phyloP scores from a whole-genome alignment of 2,797 vertebrate species.

The Mastacembelus armatus region DNA sequence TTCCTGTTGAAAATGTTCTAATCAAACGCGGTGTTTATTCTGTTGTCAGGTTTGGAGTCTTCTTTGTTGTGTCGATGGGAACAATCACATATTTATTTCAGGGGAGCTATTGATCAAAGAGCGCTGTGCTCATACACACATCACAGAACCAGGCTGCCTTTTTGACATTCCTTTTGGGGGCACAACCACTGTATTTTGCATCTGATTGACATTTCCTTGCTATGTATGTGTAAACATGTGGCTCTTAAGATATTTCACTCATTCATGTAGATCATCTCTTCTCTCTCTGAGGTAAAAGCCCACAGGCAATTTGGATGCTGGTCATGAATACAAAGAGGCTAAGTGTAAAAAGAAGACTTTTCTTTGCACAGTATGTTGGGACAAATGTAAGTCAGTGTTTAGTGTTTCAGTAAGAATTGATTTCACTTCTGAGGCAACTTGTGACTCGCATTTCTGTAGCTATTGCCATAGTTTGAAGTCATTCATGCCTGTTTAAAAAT shows the following conservation, averaged over 20 bases:
- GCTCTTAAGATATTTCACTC: conserved; percentile 73
- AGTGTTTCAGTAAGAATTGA: conserved; percentile 42
- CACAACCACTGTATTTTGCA: conserved; percentile 75
- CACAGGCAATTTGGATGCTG: conserved; percentile 26
- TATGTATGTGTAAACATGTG: conserved; percentile 74
- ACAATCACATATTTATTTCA: conserved; percentile 63
- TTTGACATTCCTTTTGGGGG: conserved; percentile 75
- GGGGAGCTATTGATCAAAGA: conserved; percentile 71
- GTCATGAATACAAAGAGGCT: conserved; percentile 57
- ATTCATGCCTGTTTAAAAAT: conserved; percentile 35
- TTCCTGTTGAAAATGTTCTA: conserved; percentile 10
- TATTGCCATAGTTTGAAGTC: conserved; percentile 13
- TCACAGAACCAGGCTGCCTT: conserved; percentile 34
- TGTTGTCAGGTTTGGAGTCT: conserved; percentile 26
- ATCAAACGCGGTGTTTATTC: conserved; percentile 10
- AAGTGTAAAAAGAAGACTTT: conserved; percentile 30
- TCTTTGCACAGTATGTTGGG: conserved; percentile 26
- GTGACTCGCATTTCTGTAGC: conserved; percentile 9
- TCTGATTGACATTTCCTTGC: conserved; percentile 80
- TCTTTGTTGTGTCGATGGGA: conserved; percentile 36
- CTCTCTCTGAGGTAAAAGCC: conserved; percentile 55
- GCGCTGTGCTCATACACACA: conserved; percentile 28
- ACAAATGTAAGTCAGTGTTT: conserved; percentile 37
- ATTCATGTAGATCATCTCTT: conserved; percentile 66
- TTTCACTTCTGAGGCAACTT: conserved; percentile 37